A percentile compares a stretch with the other conserved stretches of the same genome.
Conservation (phyloP, 2,888 invertebrate species). For the Ceraclea dissimilis region DNA sequence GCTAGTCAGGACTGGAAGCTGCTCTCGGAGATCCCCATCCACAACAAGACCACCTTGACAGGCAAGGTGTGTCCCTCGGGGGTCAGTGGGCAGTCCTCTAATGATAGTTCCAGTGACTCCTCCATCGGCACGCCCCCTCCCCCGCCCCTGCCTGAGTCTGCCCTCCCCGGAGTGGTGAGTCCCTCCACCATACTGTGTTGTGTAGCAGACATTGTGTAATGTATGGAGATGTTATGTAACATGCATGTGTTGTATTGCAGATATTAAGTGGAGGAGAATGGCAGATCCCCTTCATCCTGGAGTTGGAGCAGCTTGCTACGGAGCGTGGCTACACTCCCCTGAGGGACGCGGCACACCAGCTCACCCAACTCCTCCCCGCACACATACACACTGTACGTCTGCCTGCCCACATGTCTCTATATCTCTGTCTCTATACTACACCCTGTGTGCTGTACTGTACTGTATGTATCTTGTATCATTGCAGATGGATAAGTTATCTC, state of each 20-base stretch:
- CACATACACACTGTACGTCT: slow-evolving; percentile 54
- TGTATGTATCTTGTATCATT: slow-evolving; percentile 4
- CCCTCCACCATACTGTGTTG: slow-evolving; percentile 6
- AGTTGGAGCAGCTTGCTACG: slow-evolving; percentile 83
- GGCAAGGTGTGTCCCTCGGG: slow-evolving; percentile 36
- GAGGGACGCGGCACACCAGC: slow-evolving; percentile 73
- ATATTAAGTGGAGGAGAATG: slow-evolving; percentile 75
- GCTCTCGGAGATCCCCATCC: slow-evolving; percentile 74
- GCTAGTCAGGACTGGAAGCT: slow-evolving; percentile 81
- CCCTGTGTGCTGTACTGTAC: too few species aligned
- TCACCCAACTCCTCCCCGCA: slow-evolving; percentile 75
- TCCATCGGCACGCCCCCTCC: slow-evolving; percentile 89
- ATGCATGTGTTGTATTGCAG: slow-evolving; percentile 36
- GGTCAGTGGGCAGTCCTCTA: slow-evolving; percentile 36
- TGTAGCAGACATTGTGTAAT: not conserved
- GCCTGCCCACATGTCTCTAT: too few species aligned
- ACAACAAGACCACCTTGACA: slow-evolving; percentile 77
- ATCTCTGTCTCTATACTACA: too few species aligned
- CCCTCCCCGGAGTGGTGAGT: slow-evolving; percentile 84
- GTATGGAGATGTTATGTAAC: not conserved
- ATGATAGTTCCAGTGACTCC: slow-evolving; percentile 89
- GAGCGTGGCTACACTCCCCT: slow-evolving; percentile 70
- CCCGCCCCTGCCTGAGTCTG: slow-evolving; percentile 81
- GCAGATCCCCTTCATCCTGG: slow-evolving; percentile 74
- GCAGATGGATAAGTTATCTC: slow-evolving; percentile 41